These are phyloP conservation scores for Caenorhabditis sp. DNA, from an alignment of 2,888 invertebrate genomes.

Conservation along the genomic window DNA sequence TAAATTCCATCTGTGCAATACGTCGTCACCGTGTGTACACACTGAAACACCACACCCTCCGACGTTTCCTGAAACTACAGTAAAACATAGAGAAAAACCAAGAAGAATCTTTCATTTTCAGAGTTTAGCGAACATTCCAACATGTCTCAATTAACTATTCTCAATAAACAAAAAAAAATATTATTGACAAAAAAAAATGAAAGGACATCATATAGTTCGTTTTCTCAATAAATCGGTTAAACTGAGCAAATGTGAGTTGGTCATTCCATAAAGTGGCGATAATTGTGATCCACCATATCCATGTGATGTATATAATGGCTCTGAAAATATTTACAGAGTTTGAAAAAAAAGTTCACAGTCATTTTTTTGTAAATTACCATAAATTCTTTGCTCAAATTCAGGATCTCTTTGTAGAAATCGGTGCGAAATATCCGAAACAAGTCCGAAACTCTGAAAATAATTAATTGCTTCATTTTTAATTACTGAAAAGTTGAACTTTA, in stretches of 20 bases:
- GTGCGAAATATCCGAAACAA: constrained; percentile 39
- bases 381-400: constrained; percentile 22
- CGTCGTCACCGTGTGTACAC: neutral
- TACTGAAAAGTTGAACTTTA: too few species aligned
- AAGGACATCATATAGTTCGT: constrained; percentile 5
- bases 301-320: constrained; percentile 27
- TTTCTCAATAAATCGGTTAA: constrained; percentile 35
- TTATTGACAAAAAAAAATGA: too few species aligned
- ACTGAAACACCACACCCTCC: neutral
- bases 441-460: constrained; percentile 25
- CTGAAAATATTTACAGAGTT: constrained; percentile 11
- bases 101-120: neutral
- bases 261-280: constrained; percentile 37
- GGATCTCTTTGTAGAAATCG: constrained; percentile 27
- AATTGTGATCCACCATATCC: constrained; percentile 4
- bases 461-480: too few species aligned
- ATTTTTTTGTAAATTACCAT: too few species aligned
- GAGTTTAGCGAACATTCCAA: neutral
- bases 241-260: constrained; percentile 38
- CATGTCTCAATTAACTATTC: neutral
- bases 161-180: too few species aligned
- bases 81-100: neutral
- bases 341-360: neutral
- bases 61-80: neutral
- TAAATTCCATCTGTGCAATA: constrained; percentile 14